Conservation (phyloP, 2,797 vertebrate genomes). For the Chrosomus eos region DNA sequence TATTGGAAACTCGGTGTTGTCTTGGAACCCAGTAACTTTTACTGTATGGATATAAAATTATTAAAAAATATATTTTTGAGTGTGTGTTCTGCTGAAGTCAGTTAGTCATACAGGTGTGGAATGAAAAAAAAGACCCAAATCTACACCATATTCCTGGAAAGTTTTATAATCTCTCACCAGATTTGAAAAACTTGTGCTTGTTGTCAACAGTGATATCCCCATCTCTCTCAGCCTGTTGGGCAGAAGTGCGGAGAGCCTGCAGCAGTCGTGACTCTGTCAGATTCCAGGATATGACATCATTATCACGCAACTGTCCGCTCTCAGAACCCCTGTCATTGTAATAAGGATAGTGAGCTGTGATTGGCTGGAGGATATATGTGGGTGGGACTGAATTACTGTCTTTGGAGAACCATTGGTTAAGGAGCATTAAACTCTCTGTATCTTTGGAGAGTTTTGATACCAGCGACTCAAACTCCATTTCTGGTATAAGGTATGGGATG, state of each 20-base stretch:
- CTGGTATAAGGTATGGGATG: constrained; percentile 73
- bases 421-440: constrained; percentile 68
- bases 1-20: not conserved
- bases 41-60: not conserved
- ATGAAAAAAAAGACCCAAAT: not conserved
- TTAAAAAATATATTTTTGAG: not conserved
- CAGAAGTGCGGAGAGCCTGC: constrained; percentile 70
- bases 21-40: not conserved
- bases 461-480: constrained; percentile 79
- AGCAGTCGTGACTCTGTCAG: constrained; percentile 71
- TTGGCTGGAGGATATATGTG: constrained; percentile 79
- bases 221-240: constrained; percentile 68
- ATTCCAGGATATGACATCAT: constrained; percentile 60
- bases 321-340: constrained; percentile 70
- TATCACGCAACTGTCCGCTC: constrained; percentile 56
- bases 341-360: constrained; percentile 73
- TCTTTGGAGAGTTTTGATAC: constrained; percentile 72
- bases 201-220: constrained; percentile 76
- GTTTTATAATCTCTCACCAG: constrained; percentile 72
- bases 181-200: constrained; percentile 74
- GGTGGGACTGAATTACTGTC: constrained; percentile 81
- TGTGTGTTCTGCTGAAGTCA: not conserved
- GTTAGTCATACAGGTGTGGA: not conserved
- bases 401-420: constrained; percentile 75
- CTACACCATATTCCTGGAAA: not conserved